These are phyloP conservation scores for Rhynchomys soricoides DNA, from an alignment of 2,113 vertebrate species.

Conservation along the genomic window DNA sequence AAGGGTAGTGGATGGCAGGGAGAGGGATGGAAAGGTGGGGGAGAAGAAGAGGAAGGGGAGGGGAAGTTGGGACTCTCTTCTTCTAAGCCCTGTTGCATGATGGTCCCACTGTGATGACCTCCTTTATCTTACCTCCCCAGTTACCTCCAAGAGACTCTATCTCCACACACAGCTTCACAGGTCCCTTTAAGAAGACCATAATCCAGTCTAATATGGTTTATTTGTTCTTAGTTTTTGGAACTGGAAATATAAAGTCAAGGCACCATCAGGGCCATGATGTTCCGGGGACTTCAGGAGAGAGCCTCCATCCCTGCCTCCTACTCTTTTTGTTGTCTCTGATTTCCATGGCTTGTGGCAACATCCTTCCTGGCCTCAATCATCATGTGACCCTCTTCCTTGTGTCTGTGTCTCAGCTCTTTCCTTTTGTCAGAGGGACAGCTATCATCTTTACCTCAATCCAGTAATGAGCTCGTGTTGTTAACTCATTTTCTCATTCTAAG, in stretches of 20 bases:
- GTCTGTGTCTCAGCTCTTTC: rapidly evolving
- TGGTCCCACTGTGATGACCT: neutral
- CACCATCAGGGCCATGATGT: rapidly evolving
- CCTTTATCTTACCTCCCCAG: neutral
- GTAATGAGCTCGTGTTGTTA: rapidly evolving
- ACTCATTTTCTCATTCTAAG: neutral
- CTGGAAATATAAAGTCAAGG: too few relatives aligned
- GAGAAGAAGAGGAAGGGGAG: neutral
- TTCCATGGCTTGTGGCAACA: neutral
- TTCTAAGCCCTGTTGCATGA: too few relatives aligned
- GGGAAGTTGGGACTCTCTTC: neutral
- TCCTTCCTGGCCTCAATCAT: rapidly evolving
- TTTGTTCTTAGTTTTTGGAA: neutral
- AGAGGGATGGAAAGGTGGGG: neutral
- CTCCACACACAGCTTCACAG: neutral
- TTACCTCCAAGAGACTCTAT: neutral
- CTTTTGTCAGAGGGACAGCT: neutral
- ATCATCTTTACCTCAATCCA: neutral
- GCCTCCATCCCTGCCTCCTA: rapidly evolving
- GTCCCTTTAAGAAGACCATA: neutral
- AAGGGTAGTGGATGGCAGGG: neutral
- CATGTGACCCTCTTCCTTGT: rapidly evolving
- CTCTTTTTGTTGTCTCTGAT: rapidly evolving
- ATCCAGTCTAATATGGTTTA: rapidly evolving
- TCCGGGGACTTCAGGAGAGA: rapidly evolving